These are phyloP conservation scores for Resseliella maxima DNA, from an alignment of 2,888 invertebrate genomes.

Conservation along the genomic window DNA sequence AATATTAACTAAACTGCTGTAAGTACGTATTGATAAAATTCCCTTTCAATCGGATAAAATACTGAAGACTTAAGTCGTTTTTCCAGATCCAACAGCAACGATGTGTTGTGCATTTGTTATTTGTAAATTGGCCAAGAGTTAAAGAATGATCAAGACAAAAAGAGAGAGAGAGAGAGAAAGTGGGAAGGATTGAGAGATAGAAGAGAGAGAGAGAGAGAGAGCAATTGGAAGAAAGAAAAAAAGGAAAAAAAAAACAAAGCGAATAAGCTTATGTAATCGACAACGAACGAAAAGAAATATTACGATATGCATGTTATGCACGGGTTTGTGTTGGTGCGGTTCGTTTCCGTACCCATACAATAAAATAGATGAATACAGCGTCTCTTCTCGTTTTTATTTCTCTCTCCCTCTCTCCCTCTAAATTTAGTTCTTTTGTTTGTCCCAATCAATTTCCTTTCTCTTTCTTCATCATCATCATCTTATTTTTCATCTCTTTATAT, in stretches of 20 bases:
- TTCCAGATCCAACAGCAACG: background rate
- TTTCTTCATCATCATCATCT: background rate
- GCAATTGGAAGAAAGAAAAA: too few relatives aligned
- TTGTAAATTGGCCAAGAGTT: background rate
- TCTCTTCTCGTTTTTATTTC: background rate
- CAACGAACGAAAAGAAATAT: too few relatives aligned
- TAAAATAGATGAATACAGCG: background rate
- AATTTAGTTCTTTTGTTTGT: background rate
- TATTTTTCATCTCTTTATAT: background rate
- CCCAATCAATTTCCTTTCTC: background rate
- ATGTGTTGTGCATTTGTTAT: background rate
- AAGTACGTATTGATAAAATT: slow-evolving; percentile 23
- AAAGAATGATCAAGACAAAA: background rate
- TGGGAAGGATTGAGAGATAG: background rate
- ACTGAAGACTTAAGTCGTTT: background rate
- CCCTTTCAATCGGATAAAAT: slow-evolving; percentile 16
- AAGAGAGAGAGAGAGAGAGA: too few relatives aligned
- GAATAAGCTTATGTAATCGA: too few relatives aligned
- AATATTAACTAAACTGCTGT: slow-evolving; percentile 23
- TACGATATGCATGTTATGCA: too few relatives aligned
- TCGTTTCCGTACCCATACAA: background rate
- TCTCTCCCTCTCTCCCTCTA: background rate
- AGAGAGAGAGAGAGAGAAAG: background rate
- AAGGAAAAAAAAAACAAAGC: too few relatives aligned
- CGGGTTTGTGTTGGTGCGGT: slow-evolving; percentile 7